Evolutionary conservation across 2,113 vertebrate species (phyloP).

Genomic region (Zapus hudsonius): DNA sequence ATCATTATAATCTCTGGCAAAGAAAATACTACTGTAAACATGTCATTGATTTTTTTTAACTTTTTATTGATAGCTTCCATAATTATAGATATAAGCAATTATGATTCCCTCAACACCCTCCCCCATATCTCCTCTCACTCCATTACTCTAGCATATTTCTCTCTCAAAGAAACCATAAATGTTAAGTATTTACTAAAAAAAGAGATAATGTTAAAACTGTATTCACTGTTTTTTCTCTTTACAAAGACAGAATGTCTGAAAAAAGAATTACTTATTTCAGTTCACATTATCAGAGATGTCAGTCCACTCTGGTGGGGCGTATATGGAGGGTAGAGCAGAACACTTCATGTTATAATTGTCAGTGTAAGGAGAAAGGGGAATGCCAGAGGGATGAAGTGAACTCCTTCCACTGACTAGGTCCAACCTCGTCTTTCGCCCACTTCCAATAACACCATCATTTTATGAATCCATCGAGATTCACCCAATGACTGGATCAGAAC

Average conservation of each 20-base stretch:
- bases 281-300: neutral
- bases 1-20: neutral
- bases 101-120: too few relatives aligned
- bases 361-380: too few relatives aligned
- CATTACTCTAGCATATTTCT: neutral
- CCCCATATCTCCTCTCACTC: too few relatives aligned
- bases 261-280: neutral
- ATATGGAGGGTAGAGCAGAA: too few relatives aligned
- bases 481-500: neutral
- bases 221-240: neutral
- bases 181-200: neutral
- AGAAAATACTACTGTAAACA: neutral
- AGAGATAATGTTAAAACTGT: neutral
- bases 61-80: too few relatives aligned
- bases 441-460: neutral
- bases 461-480: neutral
- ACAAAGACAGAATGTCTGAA: too few relatives aligned
- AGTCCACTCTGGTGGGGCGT: neutral
- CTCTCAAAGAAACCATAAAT: neutral
- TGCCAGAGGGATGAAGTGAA: too few relatives aligned
- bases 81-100: too few relatives aligned
- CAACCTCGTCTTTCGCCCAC: too few relatives aligned
- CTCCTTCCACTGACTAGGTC: too few relatives aligned
- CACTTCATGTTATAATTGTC: too few relatives aligned
- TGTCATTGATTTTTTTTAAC: neutral